These are phyloP conservation scores for Accipiter virgatus DNA, from an alignment of 2,113 vertebrate species.

Conservation along the genomic window DNA sequence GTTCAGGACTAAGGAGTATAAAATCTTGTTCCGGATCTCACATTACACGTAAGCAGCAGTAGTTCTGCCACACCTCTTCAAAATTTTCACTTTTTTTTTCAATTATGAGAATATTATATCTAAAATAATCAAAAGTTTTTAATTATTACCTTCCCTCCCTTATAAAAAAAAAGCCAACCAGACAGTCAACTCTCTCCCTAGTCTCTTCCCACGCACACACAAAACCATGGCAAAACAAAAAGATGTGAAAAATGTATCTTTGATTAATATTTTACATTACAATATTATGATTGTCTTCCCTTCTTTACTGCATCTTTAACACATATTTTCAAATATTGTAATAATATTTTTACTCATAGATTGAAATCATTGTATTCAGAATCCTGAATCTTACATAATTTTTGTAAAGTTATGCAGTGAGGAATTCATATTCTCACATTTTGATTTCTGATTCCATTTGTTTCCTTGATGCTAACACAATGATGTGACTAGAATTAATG, in stretches of 20 bases:
- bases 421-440: neutral
- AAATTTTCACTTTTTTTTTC: neutral
- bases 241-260: accelerated
- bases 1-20: neutral
- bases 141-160: neutral
- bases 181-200: neutral
- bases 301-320: neutral
- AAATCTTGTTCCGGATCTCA: neutral
- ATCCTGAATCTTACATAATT: neutral
- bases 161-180: neutral
- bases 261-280: neutral
- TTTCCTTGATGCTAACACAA: neutral
- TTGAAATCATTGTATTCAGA: neutral
- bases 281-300: neutral
- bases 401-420: neutral
- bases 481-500: neutral
- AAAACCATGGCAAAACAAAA: neutral
- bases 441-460: neutral
- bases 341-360: neutral
- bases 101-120: neutral
- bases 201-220: neutral
- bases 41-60: neutral
- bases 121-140: neutral
- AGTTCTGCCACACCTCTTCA: neutral
- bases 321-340: neutral